Percentiles rank a stretch among this genome's conserved stretches.
phyloP scores from a whole-genome alignment of 1,140 invertebrate genomes.

The Hormaphis cornu region DNA sequence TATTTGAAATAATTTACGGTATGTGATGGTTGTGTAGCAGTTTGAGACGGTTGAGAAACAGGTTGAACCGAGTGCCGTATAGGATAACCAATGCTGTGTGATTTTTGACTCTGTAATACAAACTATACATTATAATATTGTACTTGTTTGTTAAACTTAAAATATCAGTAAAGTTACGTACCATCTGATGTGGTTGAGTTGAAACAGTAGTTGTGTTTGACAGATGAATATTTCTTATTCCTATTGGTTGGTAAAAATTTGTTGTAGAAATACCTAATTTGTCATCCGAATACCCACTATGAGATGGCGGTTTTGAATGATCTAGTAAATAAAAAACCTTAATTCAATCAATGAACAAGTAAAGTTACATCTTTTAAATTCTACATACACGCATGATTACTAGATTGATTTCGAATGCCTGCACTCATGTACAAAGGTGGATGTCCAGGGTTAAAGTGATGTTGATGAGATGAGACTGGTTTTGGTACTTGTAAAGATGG shows the following conservation, averaged over 20 bases:
- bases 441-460: neutral
- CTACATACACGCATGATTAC: slow-evolving; percentile 13
- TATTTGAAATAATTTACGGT: neutral
- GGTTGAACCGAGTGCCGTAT: neutral
- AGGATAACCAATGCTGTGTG: neutral
- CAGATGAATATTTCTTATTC: neutral
- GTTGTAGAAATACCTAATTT: neutral
- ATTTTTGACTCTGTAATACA: neutral
- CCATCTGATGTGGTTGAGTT: slow-evolving; percentile 6
- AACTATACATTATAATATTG: neutral
- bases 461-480: neutral
- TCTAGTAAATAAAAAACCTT: neutral
- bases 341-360: neutral
- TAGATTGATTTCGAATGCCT: slow-evolving; percentile 14
- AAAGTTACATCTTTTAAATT: too few relatives aligned
- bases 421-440: slow-evolving; percentile 14
- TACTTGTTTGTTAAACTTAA: neutral
- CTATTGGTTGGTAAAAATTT: slow-evolving; percentile 8
- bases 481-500: neutral
- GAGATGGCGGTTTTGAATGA: neutral
- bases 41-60: neutral
- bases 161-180: neutral
- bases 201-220: neutral
- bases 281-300: neutral
- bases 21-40: neutral